Base-by-base conservation (phyloP, 2,888 invertebrate species). In the Phortica magna region DNA sequence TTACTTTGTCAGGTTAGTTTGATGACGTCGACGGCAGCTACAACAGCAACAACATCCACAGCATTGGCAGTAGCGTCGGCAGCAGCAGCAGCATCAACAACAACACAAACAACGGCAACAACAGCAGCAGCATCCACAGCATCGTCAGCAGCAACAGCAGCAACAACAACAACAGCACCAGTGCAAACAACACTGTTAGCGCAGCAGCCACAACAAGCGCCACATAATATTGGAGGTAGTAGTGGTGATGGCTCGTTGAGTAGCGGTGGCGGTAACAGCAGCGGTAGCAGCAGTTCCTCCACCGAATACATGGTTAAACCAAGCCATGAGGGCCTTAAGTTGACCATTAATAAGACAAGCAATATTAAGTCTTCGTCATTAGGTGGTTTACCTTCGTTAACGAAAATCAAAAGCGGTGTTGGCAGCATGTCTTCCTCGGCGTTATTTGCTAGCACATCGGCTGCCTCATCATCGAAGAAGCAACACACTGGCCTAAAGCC, bases 241-340 rank as follows among this genome's bases (percentile, higher is more conserved):
- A 70, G 55, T 76, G 76, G 77, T 76, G 70, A 71, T 7, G 78
- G 80, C 67, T 57, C 75, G 57, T 14, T 39, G 57, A 72, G 80
- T 74, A 79, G 78, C 72, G 73, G 67, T 48, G 72, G 76, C 71
- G 76, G 75, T 55, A 79, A 79, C 78, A 77, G 76, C 59, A 80
- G 75, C 79, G 76, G 57, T 72, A 81, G 76, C 71, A 75, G 79
- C 65, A 79, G 70, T 75, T 86, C 82, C 10, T 85, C 95, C 89
- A 95, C 95, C 42, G 97, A 97, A 87, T 97, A 97, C 87, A 96
- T 96, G 95, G 96, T 98, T 0, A 98, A 97, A 89, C 96, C 96
- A 19, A 96, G 97, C 89, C 89, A 91, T 70, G 97, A 97, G 84
- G 97, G 97, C 4, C 96, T 98, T 93, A 98, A 98, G 91, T 94